Evolutionary conservation across 2,113 vertebrate genomes (phyloP), one percentile per base, ranked within the genome.

Genomic region (Hydrochoerus hydrochaeris): DNA sequence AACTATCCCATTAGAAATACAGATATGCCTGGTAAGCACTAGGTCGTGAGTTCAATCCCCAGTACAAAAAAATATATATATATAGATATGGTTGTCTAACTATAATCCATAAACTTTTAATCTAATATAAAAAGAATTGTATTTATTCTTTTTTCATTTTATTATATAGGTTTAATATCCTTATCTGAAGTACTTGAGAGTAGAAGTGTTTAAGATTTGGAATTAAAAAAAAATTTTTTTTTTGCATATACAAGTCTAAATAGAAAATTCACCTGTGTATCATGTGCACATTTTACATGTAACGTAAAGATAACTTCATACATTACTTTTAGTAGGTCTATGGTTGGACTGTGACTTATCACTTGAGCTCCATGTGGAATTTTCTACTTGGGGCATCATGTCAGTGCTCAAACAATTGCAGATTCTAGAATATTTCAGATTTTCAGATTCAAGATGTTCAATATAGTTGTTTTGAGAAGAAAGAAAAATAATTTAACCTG

Each of bases 1-100:
- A 83, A 38, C 2, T 87, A 91, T 83, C 26, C n/a, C 49, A 91
- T 6, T 49, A 80, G 73, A 97, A 92, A 92, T 32, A 73, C 32
- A 92, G 67, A 41, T n/a, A n/a, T n/a, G n/a, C n/a, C n/a, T n/a
- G n/a, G n/a, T n/a, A n/a, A n/a, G n/a, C n/a, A n/a, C n/a, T n/a
- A n/a, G n/a, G n/a, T n/a, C n/a, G n/a, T n/a, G n/a, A n/a, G n/a
- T n/a, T n/a, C n/a, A n/a, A n/a, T n/a, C n/a, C n/a, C n/a, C n/a
- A n/a, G n/a, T n/a, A n/a, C n/a, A n/a, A n/a, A n/a, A n/a, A n/a
- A n/a, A n/a, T n/a, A n/a, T n/a, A n/a, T n/a, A n/a, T n/a, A 92
- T 32, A 73, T 26, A 92, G 67, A 41, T 93, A 82, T 58, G 46
- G 82, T 83, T 69, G 49, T 62, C 69, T 58, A 60, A 85, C 16